phyloP scores from a whole-genome alignment of 2,797 vertebrate species.

The Borostomias antarcticus region DNA sequence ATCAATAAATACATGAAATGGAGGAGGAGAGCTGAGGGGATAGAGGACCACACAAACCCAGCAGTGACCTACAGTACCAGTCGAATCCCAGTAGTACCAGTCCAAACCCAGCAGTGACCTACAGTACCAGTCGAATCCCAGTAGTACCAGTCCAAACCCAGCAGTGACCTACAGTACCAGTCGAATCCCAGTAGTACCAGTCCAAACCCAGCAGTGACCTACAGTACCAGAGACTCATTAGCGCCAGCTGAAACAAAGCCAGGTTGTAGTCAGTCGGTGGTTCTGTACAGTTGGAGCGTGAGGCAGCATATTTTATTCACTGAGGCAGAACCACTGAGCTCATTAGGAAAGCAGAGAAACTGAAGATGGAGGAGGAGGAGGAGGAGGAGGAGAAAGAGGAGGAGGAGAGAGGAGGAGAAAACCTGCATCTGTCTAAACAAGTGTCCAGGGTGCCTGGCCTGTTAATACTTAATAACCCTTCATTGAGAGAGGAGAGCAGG shows the following conservation, averaged over 20 bases:
- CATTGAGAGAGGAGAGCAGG: constrained; percentile 9
- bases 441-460: neutral
- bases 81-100: too few species aligned
- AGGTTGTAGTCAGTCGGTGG: too few species aligned
- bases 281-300: neutral
- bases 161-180: neutral
- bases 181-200: too few species aligned
- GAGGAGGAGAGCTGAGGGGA: too few species aligned
- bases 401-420: neutral
- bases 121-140: neutral
- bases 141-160: too few species aligned
- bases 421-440: neutral
- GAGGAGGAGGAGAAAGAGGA: neutral
- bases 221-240: neutral
- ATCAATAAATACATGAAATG: too few species aligned
- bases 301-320: constrained; percentile 8
- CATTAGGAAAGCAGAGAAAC: neutral
- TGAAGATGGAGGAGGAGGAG: neutral
- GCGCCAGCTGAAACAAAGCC: neutral
- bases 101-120: too few species aligned
- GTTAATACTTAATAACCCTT: constrained; percentile 27
- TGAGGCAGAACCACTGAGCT: neutral
- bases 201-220: too few species aligned
- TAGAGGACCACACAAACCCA: too few species aligned
- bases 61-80: neutral